phyloP scores from a whole-genome alignment of 2,113 vertebrate genomes.

The Ailurus styani region DNA sequence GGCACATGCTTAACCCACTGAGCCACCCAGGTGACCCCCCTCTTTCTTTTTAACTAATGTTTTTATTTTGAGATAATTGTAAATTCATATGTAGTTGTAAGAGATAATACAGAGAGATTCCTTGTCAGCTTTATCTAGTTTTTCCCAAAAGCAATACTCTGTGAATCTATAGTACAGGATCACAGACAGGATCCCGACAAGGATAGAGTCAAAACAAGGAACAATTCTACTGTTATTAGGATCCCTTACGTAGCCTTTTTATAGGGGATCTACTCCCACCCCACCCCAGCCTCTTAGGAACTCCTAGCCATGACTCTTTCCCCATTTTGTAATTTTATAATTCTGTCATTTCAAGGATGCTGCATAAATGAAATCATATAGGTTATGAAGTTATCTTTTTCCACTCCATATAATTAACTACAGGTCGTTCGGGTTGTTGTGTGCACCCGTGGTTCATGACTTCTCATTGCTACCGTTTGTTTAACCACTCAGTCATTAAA shows the following conservation, averaged over 20 bases:
- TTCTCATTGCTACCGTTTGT: neutral
- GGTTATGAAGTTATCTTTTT: neutral
- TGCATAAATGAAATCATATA: neutral
- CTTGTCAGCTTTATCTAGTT: neutral
- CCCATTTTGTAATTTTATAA: neutral
- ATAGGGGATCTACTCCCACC: neutral
- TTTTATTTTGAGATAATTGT: neutral
- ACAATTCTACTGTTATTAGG: neutral
- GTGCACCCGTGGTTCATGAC: too few relatives aligned
- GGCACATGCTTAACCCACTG: too few relatives aligned
- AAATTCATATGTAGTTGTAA: neutral
- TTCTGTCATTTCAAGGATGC: neutral
- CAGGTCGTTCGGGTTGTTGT: neutral
- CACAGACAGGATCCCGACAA: fast-evolving
- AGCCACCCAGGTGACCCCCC: too few relatives aligned
- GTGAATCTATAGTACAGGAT: neutral
- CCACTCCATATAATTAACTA: neutral
- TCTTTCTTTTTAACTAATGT: neutral
- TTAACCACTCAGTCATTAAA: neutral
- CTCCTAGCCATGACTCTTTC: neutral
- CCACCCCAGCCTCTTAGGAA: neutral
- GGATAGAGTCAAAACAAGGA: neutral
- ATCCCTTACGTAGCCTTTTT: neutral
- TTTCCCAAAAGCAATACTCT: neutral
- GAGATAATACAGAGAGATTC: neutral